These are phyloP conservation scores for Hemiprocne comata DNA, from an alignment of 2,113 vertebrate species.

Conservation along the genomic window DNA sequence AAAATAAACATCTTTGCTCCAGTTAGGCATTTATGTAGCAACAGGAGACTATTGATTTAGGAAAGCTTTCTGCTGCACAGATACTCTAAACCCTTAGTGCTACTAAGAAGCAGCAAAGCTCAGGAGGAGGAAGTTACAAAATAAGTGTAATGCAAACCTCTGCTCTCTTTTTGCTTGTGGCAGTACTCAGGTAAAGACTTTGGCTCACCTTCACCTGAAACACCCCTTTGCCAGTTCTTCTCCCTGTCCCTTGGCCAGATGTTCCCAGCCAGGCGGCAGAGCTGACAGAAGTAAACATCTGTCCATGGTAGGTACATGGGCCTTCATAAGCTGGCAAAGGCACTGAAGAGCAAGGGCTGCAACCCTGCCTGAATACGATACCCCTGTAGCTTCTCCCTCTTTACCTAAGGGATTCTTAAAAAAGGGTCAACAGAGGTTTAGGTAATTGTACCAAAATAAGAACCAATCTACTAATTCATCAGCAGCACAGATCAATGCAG, in stretches of 20 bases:
- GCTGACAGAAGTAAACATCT: not conserved
- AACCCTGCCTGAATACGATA: not conserved
- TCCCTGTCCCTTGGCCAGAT: not conserved
- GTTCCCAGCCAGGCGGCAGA: not conserved
- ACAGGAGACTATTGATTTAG: slow-evolving; percentile 51
- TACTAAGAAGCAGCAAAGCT: not conserved
- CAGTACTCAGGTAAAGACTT: not conserved
- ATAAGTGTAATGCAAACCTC: not conserved
- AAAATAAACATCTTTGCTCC: slow-evolving; percentile 57
- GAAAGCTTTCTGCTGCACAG: slow-evolving; percentile 4
- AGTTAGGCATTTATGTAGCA: slow-evolving; percentile 55
- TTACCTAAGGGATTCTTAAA: not conserved
- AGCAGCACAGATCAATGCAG: not conserved
- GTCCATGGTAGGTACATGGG: rapidly evolving
- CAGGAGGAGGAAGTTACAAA: not conserved
- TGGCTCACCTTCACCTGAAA: not conserved
- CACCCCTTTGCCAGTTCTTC: not conserved
- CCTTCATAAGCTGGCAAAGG: not conserved
- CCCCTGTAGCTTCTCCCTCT: not conserved
- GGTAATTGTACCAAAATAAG: not conserved
- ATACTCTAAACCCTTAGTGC: not conserved
- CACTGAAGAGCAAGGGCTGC: not conserved
- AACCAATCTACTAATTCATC: not conserved
- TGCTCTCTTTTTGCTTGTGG: not conserved
- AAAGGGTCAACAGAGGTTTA: not conserved